phyloP scores from a whole-genome alignment of 1,140 invertebrate genomes.

The Heterodera carotae region DNA sequence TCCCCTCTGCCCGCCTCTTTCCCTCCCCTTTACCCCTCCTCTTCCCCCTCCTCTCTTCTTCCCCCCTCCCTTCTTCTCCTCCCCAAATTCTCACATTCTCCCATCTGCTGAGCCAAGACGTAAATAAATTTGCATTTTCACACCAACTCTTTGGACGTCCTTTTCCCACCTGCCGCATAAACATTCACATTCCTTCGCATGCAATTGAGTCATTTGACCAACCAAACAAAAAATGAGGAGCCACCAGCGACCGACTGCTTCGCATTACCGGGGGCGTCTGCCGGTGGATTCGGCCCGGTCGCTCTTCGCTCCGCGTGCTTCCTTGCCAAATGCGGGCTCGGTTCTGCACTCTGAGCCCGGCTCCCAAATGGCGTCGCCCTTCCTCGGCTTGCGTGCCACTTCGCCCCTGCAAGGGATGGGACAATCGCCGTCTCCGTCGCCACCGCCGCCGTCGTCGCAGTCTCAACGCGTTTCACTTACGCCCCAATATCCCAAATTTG shows the following conservation, averaged over 20 bases:
- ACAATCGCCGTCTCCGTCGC: background rate
- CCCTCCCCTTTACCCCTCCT: background rate
- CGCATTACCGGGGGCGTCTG: background rate
- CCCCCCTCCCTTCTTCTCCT: background rate
- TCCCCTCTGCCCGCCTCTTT: background rate
- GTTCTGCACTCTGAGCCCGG: background rate
- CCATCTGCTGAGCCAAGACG: no score
- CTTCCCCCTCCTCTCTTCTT: background rate
- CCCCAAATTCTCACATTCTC: no score
- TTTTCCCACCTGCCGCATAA: background rate
- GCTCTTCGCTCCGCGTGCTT: background rate
- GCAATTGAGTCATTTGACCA: background rate
- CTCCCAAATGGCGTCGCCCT: conserved; percentile 7
- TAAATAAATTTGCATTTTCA: no score
- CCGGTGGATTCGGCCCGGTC: background rate
- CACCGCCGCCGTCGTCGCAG: background rate
- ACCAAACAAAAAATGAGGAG: background rate
- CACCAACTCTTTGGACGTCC: no score
- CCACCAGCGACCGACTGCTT: background rate
- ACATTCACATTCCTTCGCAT: background rate
- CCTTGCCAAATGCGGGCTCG: background rate
- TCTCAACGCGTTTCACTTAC: background rate
- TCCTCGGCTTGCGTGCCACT: conserved; percentile 2
- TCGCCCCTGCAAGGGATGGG: conserved; percentile 21
- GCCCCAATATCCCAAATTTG: background rate